Conservation (phyloP, 2,113 vertebrate species). For the Progne subis region DNA sequence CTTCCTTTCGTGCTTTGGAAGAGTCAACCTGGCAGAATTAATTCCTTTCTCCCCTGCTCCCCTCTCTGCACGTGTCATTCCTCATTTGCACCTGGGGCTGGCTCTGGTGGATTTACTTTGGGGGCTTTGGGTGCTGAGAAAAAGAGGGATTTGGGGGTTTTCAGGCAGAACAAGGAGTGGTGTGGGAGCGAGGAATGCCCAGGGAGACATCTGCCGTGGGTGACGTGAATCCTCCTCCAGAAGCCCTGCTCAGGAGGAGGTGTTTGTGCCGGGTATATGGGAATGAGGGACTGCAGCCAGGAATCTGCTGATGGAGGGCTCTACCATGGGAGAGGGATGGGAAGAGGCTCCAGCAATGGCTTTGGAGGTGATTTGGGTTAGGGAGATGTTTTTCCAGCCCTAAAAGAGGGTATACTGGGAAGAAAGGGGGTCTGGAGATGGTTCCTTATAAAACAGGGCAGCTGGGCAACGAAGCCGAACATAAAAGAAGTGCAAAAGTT, state of each 20-base stretch:
- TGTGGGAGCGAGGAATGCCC: background rate
- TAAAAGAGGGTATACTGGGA: fast-evolving
- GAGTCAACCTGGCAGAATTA: background rate
- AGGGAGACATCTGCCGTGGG: background rate
- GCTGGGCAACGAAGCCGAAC: no score
- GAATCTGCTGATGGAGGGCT: background rate
- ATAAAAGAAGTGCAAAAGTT: background rate
- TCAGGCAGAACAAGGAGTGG: background rate
- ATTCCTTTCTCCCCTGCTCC: background rate
- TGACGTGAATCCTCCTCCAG: background rate
- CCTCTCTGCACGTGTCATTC: background rate
- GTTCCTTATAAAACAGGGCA: background rate
- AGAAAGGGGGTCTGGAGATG: background rate
- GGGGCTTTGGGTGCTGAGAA: background rate
- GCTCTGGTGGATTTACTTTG: background rate
- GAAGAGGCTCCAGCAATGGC: background rate
- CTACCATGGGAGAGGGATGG: fast-evolving
- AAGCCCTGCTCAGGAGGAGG: fast-evolving
- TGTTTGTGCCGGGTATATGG: background rate
- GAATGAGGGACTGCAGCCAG: background rate
- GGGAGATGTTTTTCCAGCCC: background rate
- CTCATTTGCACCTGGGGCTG: background rate
- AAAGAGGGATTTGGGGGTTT: background rate
- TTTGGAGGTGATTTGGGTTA: background rate
- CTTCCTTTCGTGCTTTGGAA: background rate